Conservation (phyloP, 2,797 vertebrate species). For the Sebastes umbrosus region DNA sequence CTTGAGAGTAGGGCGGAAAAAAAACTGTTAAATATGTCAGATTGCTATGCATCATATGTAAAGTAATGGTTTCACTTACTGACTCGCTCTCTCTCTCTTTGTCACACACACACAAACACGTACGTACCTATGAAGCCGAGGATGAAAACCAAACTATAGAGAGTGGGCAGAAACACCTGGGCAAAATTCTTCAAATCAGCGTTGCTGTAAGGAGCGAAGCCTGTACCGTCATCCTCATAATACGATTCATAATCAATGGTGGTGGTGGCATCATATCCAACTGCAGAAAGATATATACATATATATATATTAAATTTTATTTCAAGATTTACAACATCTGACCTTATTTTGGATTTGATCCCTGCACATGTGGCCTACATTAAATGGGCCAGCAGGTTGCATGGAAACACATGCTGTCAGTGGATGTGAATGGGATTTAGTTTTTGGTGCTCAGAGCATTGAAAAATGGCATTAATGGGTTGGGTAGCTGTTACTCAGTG, state of each 20-base stretch:
- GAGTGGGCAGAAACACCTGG: slow-evolving; percentile 80
- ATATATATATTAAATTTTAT: neutral
- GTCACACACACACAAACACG: neutral
- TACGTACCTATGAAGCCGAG: slow-evolving; percentile 82
- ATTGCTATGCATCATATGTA: neutral
- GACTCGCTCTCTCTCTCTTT: neutral
- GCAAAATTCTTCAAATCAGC: slow-evolving; percentile 66
- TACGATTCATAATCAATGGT: too few relatives aligned
- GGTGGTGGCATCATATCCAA: fast-evolving
- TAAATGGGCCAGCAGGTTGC: neutral
- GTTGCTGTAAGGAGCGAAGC: neutral
- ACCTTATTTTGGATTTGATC: neutral
- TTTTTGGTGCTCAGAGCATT: neutral
- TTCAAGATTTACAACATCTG: neutral
- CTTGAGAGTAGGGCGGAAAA: slow-evolving; percentile 17
- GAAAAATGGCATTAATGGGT: neutral
- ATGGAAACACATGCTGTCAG: neutral
- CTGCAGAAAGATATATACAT: slow-evolving; percentile 31
- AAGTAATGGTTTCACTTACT: neutral
- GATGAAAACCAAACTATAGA: slow-evolving; percentile 88
- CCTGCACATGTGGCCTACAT: neutral
- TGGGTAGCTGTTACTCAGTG: neutral
- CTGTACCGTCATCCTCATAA: fast-evolving
- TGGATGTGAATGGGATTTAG: neutral
- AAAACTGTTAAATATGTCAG: neutral